phyloP scores from a whole-genome alignment of 2,797 vertebrate genomes.

The Enoplosus armatus region DNA sequence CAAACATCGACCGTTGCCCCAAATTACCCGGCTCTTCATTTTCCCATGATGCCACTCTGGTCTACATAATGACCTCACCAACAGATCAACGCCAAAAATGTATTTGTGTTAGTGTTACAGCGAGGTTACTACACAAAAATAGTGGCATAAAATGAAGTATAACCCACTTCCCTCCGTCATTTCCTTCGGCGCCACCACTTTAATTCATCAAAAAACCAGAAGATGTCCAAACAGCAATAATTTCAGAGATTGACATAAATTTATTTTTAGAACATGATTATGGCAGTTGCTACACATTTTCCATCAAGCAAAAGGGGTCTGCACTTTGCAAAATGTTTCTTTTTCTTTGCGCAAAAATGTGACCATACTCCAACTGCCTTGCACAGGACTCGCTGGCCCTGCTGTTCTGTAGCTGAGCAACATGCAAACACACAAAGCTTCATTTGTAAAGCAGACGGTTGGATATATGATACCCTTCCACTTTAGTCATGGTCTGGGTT shows the following conservation, averaged over 20 bases:
- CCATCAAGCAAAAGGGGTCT: constrained; percentile 66
- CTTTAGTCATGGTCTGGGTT: constrained; percentile 81
- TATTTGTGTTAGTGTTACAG: constrained; percentile 55
- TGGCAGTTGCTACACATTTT: constrained; percentile 66
- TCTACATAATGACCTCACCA: constrained; percentile 41
- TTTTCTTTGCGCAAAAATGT: constrained; percentile 69
- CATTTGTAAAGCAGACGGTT: constrained; percentile 83
- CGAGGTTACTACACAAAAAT: constrained; percentile 55
- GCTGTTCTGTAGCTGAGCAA: constrained; percentile 85
- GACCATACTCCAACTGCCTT: constrained; percentile 69
- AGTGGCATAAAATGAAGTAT: constrained; percentile 57
- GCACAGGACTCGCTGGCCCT: constrained; percentile 63
- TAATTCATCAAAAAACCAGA: constrained; percentile 77
- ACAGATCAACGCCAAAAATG: constrained; percentile 51
- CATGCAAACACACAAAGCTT: constrained; percentile 87
- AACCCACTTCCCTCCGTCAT: constrained; percentile 70
- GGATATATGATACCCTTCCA: constrained; percentile 82
- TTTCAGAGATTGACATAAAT: constrained; percentile 70
- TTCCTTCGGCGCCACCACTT: constrained; percentile 73
- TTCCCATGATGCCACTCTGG: constrained; percentile 28
- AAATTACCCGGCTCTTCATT: constrained; percentile 27
- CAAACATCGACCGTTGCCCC: neutral
- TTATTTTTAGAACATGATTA: constrained; percentile 75
- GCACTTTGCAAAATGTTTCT: constrained; percentile 72
- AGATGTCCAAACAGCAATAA: constrained; percentile 72